A percentile compares a stretch with the other conserved stretches of the same genome.
These are phyloP conservation scores for Melanotaenia trifasciata DNA, from an alignment of 2,797 vertebrate genomes.

Conservation along the genomic window DNA sequence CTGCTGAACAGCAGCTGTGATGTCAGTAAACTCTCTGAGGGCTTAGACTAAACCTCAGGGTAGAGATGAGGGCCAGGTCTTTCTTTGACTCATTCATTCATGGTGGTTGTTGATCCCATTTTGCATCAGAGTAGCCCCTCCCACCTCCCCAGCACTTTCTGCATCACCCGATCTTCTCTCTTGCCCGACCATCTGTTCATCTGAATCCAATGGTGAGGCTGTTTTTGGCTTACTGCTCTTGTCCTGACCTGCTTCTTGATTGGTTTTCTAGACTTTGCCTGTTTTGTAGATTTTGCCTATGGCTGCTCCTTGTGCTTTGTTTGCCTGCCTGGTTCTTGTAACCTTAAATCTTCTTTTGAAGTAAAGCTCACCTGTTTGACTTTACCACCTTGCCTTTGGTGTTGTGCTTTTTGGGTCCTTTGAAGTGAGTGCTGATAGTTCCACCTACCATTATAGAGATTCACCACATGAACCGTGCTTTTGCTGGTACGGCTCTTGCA, in stretches of 20 bases:
- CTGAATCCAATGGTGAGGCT: neutral
- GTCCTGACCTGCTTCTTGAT: slow-evolving; percentile 1
- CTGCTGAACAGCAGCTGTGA: neutral
- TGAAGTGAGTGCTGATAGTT: slow-evolving; percentile 22
- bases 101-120: neutral
- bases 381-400: slow-evolving; percentile 7
- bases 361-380: slow-evolving; percentile 13
- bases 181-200: neutral
- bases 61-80: neutral
- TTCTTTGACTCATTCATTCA: neutral
- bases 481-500: neutral
- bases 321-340: slow-evolving; percentile 15
- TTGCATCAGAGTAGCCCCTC: neutral
- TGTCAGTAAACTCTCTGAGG: neutral
- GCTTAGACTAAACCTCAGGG: neutral
- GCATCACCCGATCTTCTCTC: slow-evolving; percentile 4
- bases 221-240: neutral
- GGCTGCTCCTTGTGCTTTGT: slow-evolving; percentile 10
- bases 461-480: neutral
- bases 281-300: slow-evolving; percentile 2
- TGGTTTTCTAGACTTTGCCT: neutral
- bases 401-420: slow-evolving; percentile 15
- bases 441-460: slow-evolving; percentile 6
- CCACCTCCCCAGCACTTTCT: neutral
- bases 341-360: slow-evolving; percentile 28